Percentiles rank a stretch among this genome's conserved stretches.
Conservation (phyloP, 2,888 invertebrate species). For the Drosophila mimica region DNA sequence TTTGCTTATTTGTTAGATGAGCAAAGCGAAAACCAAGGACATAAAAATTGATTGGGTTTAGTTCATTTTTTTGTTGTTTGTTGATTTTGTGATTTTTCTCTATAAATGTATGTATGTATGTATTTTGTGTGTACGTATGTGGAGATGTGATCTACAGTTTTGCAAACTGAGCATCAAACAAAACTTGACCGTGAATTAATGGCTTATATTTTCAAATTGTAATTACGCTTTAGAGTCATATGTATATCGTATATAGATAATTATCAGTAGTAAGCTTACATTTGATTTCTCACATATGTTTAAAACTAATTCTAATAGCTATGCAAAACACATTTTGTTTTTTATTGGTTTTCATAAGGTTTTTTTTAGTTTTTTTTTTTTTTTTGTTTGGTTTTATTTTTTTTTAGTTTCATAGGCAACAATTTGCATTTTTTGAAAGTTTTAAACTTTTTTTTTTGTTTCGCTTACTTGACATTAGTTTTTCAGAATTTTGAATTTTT, state of each 20-base stretch:
- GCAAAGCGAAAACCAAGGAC: constrained; percentile 50
- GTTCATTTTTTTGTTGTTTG: constrained; percentile 15
- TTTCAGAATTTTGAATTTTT: constrained; percentile 40
- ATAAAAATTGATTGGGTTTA: constrained; percentile 43
- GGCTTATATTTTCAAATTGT: constrained; percentile 39
- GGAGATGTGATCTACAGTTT: constrained; percentile 48
- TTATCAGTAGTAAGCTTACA: constrained; percentile 76
- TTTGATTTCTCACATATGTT: constrained; percentile 75
- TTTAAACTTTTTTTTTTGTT: constrained; percentile 65
- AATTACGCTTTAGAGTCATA: constrained; percentile 58
- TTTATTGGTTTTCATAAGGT: constrained; percentile 45
- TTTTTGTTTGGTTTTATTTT: constrained; percentile 10
- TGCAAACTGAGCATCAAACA: constrained; percentile 55
- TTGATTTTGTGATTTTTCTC: constrained; percentile 16
- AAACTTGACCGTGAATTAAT: constrained; percentile 42
- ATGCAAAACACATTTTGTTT: constrained; percentile 73
- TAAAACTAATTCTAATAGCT: constrained; percentile 71
- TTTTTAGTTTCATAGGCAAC: constrained; percentile 47
- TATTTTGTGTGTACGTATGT: background rate
- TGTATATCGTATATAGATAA: constrained; percentile 73
- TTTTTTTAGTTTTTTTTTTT: constrained; percentile 14
- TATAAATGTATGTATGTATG: constrained; percentile 10
- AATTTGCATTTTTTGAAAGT: constrained; percentile 61
- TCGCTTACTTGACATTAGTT: constrained; percentile 35
- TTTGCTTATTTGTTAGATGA: constrained; percentile 46